Percentiles rank a stretch among this genome's conserved stretches.
Conservation (phyloP, 2,888 invertebrate species). For the Drosophila glabriapex region DNA sequence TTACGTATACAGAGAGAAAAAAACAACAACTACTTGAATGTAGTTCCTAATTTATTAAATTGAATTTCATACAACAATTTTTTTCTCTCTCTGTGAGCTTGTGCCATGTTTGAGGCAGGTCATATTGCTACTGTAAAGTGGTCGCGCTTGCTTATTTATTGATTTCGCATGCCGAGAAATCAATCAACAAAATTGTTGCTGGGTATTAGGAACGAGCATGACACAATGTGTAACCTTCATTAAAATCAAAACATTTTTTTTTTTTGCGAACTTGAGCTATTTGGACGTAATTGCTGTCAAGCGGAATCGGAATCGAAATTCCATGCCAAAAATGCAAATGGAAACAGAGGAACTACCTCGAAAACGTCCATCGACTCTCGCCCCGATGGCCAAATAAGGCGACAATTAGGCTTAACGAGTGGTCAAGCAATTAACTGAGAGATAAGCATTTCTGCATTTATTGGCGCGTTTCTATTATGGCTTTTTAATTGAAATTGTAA, state of each 20-base stretch:
- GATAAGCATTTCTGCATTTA: slow-evolving; percentile 61
- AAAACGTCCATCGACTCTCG: slow-evolving; percentile 76
- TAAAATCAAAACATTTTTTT: slow-evolving; percentile 63
- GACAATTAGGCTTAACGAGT: slow-evolving; percentile 73
- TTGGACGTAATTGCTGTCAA: slow-evolving; percentile 76
- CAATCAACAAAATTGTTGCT: slow-evolving; percentile 68
- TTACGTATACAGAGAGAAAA: not conserved
- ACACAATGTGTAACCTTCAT: slow-evolving; percentile 61
- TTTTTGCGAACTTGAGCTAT: slow-evolving; percentile 69
- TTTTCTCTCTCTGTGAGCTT: slow-evolving; percentile 1
- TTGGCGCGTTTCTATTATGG: slow-evolving; percentile 46
- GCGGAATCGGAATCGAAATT: slow-evolving; percentile 54
- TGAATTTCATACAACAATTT: not conserved
- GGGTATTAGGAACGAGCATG: slow-evolving; percentile 51
- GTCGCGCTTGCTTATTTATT: slow-evolving; percentile 49
- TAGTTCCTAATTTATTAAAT: not conserved
- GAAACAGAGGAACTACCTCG: slow-evolving; percentile 67
- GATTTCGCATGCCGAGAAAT: slow-evolving; percentile 68
- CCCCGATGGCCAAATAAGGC: slow-evolving; percentile 56
- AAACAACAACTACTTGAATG: not conserved
- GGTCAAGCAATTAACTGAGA: slow-evolving; percentile 42
- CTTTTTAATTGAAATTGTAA: slow-evolving; percentile 53
- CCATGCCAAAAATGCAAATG: slow-evolving; percentile 63
- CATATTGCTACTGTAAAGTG: slow-evolving; percentile 71
- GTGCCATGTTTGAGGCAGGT: slow-evolving; percentile 28